A percentile compares a stretch with the other conserved stretches of the same genome.
Conservation (phyloP, 2,113 vertebrate genomes). For the Jacana jacana region DNA sequence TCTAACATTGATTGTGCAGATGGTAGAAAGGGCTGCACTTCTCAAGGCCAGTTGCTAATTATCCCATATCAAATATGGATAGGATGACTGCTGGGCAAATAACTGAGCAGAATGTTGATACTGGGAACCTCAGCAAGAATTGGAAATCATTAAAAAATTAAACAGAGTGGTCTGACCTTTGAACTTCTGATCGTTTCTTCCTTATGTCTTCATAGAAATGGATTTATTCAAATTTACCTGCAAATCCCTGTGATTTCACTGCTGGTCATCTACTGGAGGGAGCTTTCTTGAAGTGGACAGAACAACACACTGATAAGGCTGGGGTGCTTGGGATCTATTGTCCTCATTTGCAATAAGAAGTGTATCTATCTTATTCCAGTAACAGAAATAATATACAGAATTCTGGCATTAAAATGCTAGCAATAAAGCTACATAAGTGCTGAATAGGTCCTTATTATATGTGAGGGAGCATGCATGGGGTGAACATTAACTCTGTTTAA, state of each 20-base stretch:
- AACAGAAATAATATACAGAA: neutral
- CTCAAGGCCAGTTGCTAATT: constrained; percentile 44
- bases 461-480: neutral
- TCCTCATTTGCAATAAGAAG: neutral
- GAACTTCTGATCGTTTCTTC: neutral
- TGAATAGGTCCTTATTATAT: neutral
- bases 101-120: constrained; percentile 22
- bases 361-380: neutral
- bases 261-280: neutral
- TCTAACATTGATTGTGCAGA: constrained; percentile 9
- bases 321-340: neutral
- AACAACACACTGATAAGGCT: neutral
- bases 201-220: neutral
- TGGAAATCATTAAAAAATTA: constrained; percentile 39
- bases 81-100: constrained; percentile 14
- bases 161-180: neutral
- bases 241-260: neutral
- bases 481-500: neutral
- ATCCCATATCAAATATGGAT: constrained; percentile 40
- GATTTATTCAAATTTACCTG: neutral
- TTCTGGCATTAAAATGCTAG: neutral
- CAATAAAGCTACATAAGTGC: neutral
- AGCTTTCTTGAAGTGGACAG: neutral
- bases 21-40: constrained; percentile 2
- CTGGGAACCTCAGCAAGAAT: neutral